Evolutionary conservation across 2,797 vertebrate species (phyloP).

Genomic region (Prionace glauca): DNA sequence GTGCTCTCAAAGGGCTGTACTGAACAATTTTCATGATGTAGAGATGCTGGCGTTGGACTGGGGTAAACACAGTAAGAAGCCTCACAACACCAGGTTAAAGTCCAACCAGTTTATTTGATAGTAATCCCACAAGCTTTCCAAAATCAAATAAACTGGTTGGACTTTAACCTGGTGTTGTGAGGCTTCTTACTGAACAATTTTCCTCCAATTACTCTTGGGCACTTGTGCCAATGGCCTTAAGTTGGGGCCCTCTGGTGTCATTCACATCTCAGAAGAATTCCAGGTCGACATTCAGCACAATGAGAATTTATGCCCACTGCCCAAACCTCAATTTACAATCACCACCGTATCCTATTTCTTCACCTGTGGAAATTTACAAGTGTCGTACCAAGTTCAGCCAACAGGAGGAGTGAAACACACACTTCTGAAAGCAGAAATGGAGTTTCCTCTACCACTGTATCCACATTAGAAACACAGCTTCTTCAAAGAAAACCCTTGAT

Average conservation of each 20-base stretch:
- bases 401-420: background rate
- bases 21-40: background rate
- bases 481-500: background rate
- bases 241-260: background rate
- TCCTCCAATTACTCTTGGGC: background rate
- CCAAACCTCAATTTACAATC: background rate
- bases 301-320: background rate
- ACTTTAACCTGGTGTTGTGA: too few relatives aligned
- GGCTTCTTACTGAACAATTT: background rate
- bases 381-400: background rate
- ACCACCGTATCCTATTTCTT: background rate
- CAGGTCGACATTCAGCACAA: background rate
- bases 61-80: too few relatives aligned
- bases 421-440: background rate
- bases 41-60: too few relatives aligned
- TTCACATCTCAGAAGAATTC: background rate
- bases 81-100: too few relatives aligned
- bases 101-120: too few relatives aligned
- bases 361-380: background rate
- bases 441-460: too few relatives aligned
- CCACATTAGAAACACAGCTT: background rate
- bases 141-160: too few relatives aligned
- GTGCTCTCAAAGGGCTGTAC: background rate
- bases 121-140: too few relatives aligned
- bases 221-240: background rate